Evolutionary conservation across 2,888 invertebrate genomes (phyloP), one percentile per base, ranked within the genome.

Genomic region (Euplexia lucipara): DNA sequence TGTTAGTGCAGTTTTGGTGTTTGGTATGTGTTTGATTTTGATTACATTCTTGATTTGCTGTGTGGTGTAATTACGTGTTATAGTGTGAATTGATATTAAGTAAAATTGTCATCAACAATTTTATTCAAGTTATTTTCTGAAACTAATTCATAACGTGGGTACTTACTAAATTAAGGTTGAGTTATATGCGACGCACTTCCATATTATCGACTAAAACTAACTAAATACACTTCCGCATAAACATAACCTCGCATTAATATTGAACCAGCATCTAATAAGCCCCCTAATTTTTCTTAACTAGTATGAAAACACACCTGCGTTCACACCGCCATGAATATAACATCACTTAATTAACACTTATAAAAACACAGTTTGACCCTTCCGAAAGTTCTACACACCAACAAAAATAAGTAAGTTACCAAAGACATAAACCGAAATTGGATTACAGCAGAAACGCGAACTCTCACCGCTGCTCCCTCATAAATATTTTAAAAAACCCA

Each of bases 361-460:
- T 90, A 92, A 92, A 89, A 90, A 89, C 74, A 89, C 82, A 77
- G 83, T 88, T 88, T 86, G 91, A 90, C 91, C 92, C 90, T 86
- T 81, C 88, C 85, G 62, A 87, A 89, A 90, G 84, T 86, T 86
- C 83, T 85, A 87, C 86, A 81, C 72, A 63, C 75, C 79, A 86
- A 78, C 78, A 78, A 88, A 90, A 92, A 90, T 92, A 93, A 93
- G 88, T 92, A 88, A 94, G 91, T 92, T 91, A 91, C 94, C 90
- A 89, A 94, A 93, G 90, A 91, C 94, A 95, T 95, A 95, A 95
- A 91, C 90, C 89, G 92, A 95, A 95, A 95, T 95, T 95, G 95
- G 95, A 95, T 95, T 92, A 93, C 92, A 84, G 88, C 82, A 86
- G 87, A 89, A 81, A 91, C 85, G 86, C 86, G 88, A 86, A 89